A percentile compares a stretch with the other conserved stretches of the same genome.
Evolutionary conservation across 2,113 vertebrate species (phyloP).

Genomic region (Leucoraja erinaceus): DNA sequence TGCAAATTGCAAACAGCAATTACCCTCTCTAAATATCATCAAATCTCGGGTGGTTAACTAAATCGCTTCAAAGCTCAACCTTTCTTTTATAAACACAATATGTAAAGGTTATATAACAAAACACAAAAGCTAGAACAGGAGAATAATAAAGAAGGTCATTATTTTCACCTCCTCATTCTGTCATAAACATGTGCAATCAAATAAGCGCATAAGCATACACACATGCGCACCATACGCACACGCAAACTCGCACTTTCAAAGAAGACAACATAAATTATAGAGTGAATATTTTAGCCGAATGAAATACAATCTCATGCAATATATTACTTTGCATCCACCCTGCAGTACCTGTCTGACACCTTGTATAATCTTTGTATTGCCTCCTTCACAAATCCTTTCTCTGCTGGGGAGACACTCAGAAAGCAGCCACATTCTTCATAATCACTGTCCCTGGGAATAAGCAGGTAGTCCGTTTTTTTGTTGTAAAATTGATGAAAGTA

Average conservation of each 20-base stretch:
- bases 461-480: too few relatives aligned
- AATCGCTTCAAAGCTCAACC: not conserved
- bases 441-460: not conserved
- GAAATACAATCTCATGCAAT: not conserved
- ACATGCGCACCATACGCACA: not conserved
- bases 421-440: not conserved
- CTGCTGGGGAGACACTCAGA: not conserved
- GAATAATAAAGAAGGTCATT: not conserved
- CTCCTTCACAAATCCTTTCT: not conserved
- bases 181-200: not conserved
- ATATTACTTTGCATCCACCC: not conserved
- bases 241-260: not conserved
- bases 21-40: not conserved
- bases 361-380: not conserved
- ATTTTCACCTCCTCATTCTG: not conserved
- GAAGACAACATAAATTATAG: not conserved
- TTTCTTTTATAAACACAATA: not conserved
- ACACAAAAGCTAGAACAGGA: not conserved
- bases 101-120: not conserved
- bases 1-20: not conserved
- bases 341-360: not conserved
- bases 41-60: not conserved
- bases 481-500: constrained; percentile 9
- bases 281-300: not conserved
- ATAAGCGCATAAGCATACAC: too few relatives aligned